Base-by-base conservation (phyloP, 2,113 vertebrate species). In the Paramisgurnus dabryanus region DNA sequence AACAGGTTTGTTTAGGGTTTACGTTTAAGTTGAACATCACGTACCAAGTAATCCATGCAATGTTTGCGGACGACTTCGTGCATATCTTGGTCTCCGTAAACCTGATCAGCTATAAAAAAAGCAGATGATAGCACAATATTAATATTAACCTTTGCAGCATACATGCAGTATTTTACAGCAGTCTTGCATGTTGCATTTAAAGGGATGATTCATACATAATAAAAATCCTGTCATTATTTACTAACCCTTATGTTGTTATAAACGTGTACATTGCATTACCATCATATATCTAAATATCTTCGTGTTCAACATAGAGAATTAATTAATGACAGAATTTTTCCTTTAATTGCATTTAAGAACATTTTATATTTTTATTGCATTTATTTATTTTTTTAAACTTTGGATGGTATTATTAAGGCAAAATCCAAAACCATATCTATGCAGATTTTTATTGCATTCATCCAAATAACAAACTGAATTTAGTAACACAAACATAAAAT, bases 31-130 rank as follows among this genome's bases (percentile, higher is more conserved):
- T 18, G 3, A 17, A 18, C 5, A 63, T n/a, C 6, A 87, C 94
- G 95, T 88, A 97, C 95, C 95, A 96, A 89, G 88, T 97, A 97
- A 83, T 97, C 95, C 95, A 96, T 97, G 87, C 95, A 97, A 90
- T 96, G 95, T 83, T 97, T 97, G 88, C 95, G 90, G 67, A 97
- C 95, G 84, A 97, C 95, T 85, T 97, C 95, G 58, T 97, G 95
- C 95, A 97, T 97, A 83, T 97, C 95, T 89, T 97, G 95, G 79
- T 97, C 95, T 67, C 95, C 95, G 13, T 97, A 97, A 60, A 97
- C 95, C 89, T 97, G 95, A 83, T 97, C 95, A 82, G 95, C 95
- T 96, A 89, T 39, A 64, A 82, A 80, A 80, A 39, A 83, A 13
- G 75, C 6, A 63, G 17, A 77, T 66, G 15, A 67, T 15, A 17